Conservation (phyloP, 2,797 vertebrate genomes). For the Molothrus ater region DNA sequence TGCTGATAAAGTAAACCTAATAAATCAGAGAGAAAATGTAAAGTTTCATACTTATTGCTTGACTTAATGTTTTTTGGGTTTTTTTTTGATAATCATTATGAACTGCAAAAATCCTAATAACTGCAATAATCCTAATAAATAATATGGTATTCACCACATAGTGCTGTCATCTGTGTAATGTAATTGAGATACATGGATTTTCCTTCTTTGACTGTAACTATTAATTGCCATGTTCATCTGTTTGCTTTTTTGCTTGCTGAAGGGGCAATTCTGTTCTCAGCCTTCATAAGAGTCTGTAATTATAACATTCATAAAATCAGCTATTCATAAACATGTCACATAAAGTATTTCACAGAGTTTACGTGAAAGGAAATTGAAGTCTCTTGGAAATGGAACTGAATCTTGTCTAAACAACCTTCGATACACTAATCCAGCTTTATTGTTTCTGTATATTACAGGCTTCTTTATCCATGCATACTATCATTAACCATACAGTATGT, state of each 20-base stretch:
- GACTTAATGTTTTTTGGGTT: not conserved
- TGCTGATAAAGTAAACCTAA: conserved; percentile 38
- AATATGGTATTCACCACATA: not conserved
- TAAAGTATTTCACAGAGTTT: conserved; percentile 83
- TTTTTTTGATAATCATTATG: not conserved
- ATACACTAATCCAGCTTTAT: conserved; percentile 73
- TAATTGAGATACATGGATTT: not conserved
- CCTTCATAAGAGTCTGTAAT: conserved; percentile 56
- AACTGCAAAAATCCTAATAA: not conserved
- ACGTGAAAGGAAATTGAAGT: conserved; percentile 81
- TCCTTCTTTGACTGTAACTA: not conserved
- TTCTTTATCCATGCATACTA: conserved; percentile 67
- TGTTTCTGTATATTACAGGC: conserved; percentile 84
- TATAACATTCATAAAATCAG: conserved; percentile 69
- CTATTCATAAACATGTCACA: conserved; percentile 70
- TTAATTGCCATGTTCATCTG: not conserved
- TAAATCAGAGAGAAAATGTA: conserved; percentile 40
- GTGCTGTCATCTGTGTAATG: not conserved
- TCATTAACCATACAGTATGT: conserved; percentile 68
- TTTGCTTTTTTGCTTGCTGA: conserved; percentile 62
- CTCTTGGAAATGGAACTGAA: conserved; percentile 81
- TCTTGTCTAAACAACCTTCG: conserved; percentile 84
- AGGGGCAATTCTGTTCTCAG: conserved; percentile 44
- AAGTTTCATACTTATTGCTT: conserved; percentile 8
- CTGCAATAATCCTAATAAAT: not conserved